Evolutionary conservation across 2,888 invertebrate genomes (phyloP).

Genomic region (Macrosiphum euphorbiae): DNA sequence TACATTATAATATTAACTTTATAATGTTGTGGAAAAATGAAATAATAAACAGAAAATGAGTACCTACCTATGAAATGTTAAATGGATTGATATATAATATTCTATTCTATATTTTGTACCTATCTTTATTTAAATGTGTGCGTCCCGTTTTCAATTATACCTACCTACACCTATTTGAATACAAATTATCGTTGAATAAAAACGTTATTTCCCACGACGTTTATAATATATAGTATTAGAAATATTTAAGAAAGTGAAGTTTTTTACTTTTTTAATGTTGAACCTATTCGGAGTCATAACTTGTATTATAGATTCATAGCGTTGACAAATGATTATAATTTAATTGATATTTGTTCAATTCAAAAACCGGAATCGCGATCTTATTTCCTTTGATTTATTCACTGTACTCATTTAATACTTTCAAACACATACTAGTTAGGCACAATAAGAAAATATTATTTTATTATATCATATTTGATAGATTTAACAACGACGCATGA

Average conservation of each 20-base stretch:
- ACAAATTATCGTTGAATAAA: background rate
- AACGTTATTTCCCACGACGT: background rate
- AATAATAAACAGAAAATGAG: background rate
- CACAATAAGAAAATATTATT: background rate
- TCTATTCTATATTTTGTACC: background rate
- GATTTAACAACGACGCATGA: background rate
- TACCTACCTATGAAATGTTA: background rate
- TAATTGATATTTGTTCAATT: conserved; percentile 20
- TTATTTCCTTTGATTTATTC: conserved; percentile 28
- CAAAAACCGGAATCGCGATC: background rate
- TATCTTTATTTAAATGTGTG: background rate
- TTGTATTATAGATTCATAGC: background rate
- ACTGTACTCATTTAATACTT: background rate
- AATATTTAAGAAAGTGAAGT: background rate
- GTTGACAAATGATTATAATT: conserved; percentile 29
- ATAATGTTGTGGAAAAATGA: background rate
- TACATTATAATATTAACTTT: background rate
- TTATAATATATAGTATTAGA: background rate
- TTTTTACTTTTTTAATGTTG: background rate
- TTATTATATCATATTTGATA: background rate
- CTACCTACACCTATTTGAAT: background rate
- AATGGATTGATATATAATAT: background rate
- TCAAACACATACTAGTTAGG: background rate
- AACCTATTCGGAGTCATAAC: background rate
- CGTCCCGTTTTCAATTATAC: conserved; percentile 34